Conservation (phyloP, 2,888 invertebrate genomes). For the Loripinus fragilis region DNA sequence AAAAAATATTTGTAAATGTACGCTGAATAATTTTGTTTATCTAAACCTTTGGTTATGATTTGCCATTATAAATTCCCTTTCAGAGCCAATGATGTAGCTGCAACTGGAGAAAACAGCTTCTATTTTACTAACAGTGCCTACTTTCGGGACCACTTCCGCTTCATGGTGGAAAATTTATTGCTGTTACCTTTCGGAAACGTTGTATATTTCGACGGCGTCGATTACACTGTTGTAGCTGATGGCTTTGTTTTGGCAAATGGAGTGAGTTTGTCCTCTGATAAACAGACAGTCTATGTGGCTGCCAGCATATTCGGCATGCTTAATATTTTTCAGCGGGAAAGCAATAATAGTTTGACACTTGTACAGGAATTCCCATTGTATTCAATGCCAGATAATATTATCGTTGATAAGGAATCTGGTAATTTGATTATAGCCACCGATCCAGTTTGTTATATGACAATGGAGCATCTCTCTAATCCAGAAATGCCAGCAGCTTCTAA, state of each 20-base stretch:
- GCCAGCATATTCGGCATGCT: conserved; percentile 50
- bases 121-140: conserved; percentile 54
- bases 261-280: conserved; percentile 48
- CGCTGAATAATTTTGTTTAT: too few relatives aligned
- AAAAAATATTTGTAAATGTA: too few relatives aligned
- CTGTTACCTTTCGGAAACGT: conserved; percentile 52
- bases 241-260: conserved; percentile 56
- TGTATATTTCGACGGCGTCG: conserved; percentile 54
- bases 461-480: conserved; percentile 21
- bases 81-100: conserved; percentile 58
- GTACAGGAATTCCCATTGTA: conserved; percentile 52
- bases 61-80: conserved; percentile 50
- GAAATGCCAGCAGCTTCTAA: conserved; percentile 29
- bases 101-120: conserved; percentile 57
- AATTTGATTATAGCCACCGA: conserved; percentile 43
- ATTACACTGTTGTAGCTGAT: conserved; percentile 39
- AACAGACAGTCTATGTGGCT: conserved; percentile 57
- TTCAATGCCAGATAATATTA: conserved; percentile 34
- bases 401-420: conserved; percentile 46
- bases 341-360: conserved; percentile 56
- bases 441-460: conserved; percentile 24
- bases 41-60: too few relatives aligned
- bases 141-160: conserved; percentile 18
- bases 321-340: conserved; percentile 61
- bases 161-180: conserved; percentile 32